Evolutionary conservation across 1,140 invertebrate species (phyloP), one percentile per base, ranked within the genome.

Genomic region (Harpegnathos saltator): DNA sequence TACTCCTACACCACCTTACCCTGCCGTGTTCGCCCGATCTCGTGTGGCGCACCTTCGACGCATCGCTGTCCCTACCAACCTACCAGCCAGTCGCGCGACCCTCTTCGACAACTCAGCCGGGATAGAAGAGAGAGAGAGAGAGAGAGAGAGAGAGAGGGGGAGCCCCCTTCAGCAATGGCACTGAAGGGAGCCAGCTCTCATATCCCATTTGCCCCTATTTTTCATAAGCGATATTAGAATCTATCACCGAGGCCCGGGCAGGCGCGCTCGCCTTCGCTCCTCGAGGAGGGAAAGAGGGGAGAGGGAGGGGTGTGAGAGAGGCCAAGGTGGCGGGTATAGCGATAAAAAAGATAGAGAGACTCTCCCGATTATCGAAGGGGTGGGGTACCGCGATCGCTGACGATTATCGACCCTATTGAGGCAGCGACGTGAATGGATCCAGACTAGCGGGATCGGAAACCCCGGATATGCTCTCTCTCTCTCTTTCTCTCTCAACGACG

Each of bases 381-480:
- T 87, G 75, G 86, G 84, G 66, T 86, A 61, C 83, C 86, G 82
- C 85, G 90, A 92, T 92, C 88, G 89, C 74, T 85, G 85, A 85
- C 89, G 91, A 91, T 92, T 92, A 92, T 92, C 89, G 91, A 89
- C 81, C 84, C 90, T 87, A 91, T 92, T 91, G 85, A 89, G 88
- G 82, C 82, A 68, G 48, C 86, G 78, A 85, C 80, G 88, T 90
- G 87, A 90, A 91, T 91, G 85, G 84, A 90, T 90, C 80, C 63
- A 68, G 61, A 82, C 87, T 83, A 68, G 80, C 86, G 66, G 58
- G 83, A 85, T 59, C 71, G 75, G 77, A 66, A 74, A 22, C 75
- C 48, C 61, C 54, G 48, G n/a, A n/a, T n/a, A n/a, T n/a, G n/a
- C n/a, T n/a, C n/a, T n/a, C n/a, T 78, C 52, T 58, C 84, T 59